Percentiles rank a stretch among this genome's conserved stretches.
Conservation (phyloP, 2,113 vertebrate species). For the Misgurnus anguillicaudatus region DNA sequence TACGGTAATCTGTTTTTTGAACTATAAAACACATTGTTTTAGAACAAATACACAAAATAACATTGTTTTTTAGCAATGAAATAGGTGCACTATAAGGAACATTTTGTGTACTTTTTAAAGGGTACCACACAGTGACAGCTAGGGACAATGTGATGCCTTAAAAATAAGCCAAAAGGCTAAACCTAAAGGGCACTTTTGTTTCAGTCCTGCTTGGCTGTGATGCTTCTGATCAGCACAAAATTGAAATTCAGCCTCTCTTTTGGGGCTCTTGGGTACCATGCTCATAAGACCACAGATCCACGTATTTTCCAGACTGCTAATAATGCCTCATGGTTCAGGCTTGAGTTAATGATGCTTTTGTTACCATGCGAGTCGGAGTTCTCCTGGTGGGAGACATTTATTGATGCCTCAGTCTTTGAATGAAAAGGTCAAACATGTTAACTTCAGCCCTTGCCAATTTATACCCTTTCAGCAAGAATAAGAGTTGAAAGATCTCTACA, state of each 20-base stretch:
- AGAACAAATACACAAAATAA: no score
- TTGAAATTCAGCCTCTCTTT: background rate
- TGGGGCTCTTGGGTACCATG: background rate
- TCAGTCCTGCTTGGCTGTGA: no score
- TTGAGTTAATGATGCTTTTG: slow-evolving; percentile 14
- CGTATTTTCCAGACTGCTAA: slow-evolving; percentile 19
- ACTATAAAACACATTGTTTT: no score
- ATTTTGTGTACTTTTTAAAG: no score
- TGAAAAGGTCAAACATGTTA: background rate
- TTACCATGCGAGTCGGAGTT: background rate
- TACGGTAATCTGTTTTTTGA: no score
- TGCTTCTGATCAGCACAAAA: slow-evolving; percentile 8
- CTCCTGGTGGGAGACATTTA: slow-evolving; percentile 3
- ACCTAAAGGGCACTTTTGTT: no score
- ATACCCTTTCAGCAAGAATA: background rate
- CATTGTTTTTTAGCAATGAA: no score
- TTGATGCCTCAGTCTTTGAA: background rate
- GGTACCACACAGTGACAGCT: no score
- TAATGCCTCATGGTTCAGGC: background rate
- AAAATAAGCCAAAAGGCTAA: no score
- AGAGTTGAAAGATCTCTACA: background rate
- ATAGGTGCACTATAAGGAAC: no score
- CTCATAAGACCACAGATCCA: background rate
- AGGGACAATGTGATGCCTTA: no score
- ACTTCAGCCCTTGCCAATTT: slow-evolving; percentile 1